Evolutionary conservation across 2,113 vertebrate species (phyloP), one percentile per base, ranked within the genome.

Genomic region (Crotalus helleri): DNA sequence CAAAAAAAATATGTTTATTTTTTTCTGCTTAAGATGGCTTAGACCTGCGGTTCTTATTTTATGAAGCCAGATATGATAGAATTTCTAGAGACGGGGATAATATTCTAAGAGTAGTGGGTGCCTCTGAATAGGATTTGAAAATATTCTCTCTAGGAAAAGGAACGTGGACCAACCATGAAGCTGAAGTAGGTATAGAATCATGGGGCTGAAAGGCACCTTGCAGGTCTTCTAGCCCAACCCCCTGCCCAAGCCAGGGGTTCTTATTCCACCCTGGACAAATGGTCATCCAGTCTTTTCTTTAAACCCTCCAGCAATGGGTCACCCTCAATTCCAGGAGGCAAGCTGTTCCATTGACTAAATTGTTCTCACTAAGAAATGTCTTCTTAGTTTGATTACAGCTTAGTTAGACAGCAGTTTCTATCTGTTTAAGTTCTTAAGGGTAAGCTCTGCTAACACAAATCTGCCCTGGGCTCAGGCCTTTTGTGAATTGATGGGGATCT

Each of bases 1-100:
- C 91, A 90, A 96, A 96, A 44, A 96, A 97, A 44, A 91, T 95
- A 97, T 97, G 97, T n/a, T 91, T 61, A 87, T 95, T 95, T 64
- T 94, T 96, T 92, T 96, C 85, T 96, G 91, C 94, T 95, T 94
- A 49, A 94, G 92, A 93, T 94, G 89, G 85, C 39, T 29, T 46
- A 46, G 55, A 57, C 49, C 88, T 90, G 64, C 24, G 0, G 0
- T 26, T 93, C 94, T 92, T 93, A 12, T 92, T 92, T 61, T 91
- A 74, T 93, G 91, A 94, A 94, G 55, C 87, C 61, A 93, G 54
- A 88, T 92, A 95, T 93, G 4, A 39, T 59, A 92, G 49, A 58
- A 46, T 33, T 54, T 89, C 58, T 88, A 61, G 0, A 0, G 33
- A n/a, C 2, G 33, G 69, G n/a, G 69, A 44, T 7, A 39, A 26